Evolutionary conservation across 2,797 vertebrate species (phyloP).

Genomic region (Myotis myotis): DNA sequence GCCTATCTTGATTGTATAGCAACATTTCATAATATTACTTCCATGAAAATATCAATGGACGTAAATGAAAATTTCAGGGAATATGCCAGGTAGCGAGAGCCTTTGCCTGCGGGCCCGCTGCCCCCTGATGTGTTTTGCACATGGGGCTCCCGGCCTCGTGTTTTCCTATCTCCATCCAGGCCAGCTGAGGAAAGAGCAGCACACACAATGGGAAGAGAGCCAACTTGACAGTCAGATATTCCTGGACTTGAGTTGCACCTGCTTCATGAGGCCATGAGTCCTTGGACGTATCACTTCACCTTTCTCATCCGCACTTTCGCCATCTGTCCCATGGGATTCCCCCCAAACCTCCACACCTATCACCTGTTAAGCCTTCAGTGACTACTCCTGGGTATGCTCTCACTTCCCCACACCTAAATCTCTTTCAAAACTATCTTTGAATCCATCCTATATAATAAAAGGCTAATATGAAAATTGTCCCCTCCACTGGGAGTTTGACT

Average conservation of each 20-base stretch:
- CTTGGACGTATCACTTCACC: background rate
- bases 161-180: background rate
- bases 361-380: background rate
- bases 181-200: background rate
- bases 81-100: background rate
- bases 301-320: background rate
- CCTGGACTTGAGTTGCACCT: background rate
- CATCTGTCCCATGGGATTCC: background rate
- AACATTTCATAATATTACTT: background rate
- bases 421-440: background rate
- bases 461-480: too few relatives aligned
- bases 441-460: background rate
- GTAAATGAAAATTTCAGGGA: background rate
- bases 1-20: background rate
- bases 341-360: too few relatives aligned
- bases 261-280: background rate
- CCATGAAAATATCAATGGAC: background rate
- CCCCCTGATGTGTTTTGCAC: background rate
- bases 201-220: background rate
- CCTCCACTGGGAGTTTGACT: too few relatives aligned
- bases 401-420: background rate
- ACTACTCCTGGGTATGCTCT: background rate
- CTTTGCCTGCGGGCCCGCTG: background rate
- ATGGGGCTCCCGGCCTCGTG: background rate
- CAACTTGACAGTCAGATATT: constrained; percentile 24